These are phyloP conservation scores for Brachymystax lenok DNA, from an alignment of 2,797 vertebrate species.

Conservation along the genomic window DNA sequence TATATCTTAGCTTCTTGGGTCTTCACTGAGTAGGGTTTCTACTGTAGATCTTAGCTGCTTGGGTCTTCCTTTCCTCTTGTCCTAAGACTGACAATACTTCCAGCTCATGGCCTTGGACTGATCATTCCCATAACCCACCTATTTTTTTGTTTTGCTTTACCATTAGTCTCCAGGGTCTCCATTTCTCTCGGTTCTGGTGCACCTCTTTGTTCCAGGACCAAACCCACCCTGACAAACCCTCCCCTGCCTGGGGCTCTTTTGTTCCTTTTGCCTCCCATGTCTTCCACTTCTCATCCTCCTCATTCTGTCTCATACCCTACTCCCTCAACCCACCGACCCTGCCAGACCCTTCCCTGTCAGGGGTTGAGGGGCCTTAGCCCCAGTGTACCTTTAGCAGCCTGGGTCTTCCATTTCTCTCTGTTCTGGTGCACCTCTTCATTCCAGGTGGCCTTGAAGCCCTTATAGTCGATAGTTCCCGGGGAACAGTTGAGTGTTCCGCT, in stretches of 20 bases:
- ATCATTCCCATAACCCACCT: background rate
- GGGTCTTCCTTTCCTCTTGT: background rate
- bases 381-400: conserved; percentile 85
- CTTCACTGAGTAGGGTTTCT: background rate
- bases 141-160: conserved; percentile 57
- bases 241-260: background rate
- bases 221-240: background rate
- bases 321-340: background rate
- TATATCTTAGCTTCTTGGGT: background rate
- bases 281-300: background rate
- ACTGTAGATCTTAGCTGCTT: background rate
- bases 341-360: background rate
- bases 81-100: background rate
- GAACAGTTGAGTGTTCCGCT: conserved; percentile 81
- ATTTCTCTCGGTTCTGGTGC: conserved; percentile 86
- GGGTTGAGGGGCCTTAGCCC: background rate
- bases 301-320: background rate
- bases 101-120: too few species aligned
- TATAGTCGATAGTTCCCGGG: conserved; percentile 84
- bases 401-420: conserved; percentile 87
- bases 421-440: conserved; percentile 87
- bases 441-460: conserved; percentile 87
- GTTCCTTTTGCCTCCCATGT: background rate
- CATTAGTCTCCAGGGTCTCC: conserved; percentile 86
- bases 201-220: conserved; percentile 86